Conservation (phyloP, 1,140 invertebrate genomes). For the Conus ventricosus region DNA sequence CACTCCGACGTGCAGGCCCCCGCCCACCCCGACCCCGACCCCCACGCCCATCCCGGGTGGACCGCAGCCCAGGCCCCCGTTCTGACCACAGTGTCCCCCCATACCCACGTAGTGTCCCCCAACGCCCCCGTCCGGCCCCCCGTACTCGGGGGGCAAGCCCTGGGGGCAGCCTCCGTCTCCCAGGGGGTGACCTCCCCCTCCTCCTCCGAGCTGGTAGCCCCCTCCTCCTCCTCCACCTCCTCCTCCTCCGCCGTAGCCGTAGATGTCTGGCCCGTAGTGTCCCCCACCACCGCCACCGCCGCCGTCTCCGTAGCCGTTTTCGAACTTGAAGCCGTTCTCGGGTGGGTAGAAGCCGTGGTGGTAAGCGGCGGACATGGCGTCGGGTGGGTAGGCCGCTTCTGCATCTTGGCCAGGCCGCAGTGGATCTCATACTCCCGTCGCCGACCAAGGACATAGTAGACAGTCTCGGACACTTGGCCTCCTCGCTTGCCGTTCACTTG, state of each 20-base stretch:
- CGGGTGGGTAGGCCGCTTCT: slow-evolving; percentile 57
- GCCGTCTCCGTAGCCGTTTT: slow-evolving; percentile 46
- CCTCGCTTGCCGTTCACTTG: no score
- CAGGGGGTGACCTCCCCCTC: slow-evolving; percentile 6
- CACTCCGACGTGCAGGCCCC: slow-evolving; percentile 19
- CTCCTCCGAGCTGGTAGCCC: slow-evolving; percentile 3
- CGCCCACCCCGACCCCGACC: slow-evolving; percentile 30
- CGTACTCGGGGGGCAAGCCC: not conserved
- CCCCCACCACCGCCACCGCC: slow-evolving; percentile 28
- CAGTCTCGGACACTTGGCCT: no score
- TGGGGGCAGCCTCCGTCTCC: slow-evolving; percentile 24
- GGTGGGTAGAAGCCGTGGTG: slow-evolving; percentile 56
- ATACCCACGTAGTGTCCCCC: slow-evolving; percentile 14
- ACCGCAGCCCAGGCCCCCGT: not conserved
- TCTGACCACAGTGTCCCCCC: not conserved
- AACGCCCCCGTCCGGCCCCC: not conserved
- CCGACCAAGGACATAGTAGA: slow-evolving; percentile 53
- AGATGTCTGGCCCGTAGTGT: slow-evolving; percentile 38
- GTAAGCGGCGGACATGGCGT: slow-evolving; percentile 33
- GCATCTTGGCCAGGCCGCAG: slow-evolving; percentile 60
- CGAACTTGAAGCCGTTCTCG: slow-evolving; percentile 57
- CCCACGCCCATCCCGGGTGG: not conserved
- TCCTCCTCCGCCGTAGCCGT: not conserved
- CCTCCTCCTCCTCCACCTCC: not conserved
- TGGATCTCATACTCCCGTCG: slow-evolving; percentile 61